Evolutionary conservation across 2,797 vertebrate species (phyloP).

Genomic region (Myoxocephalus aenaeus): DNA sequence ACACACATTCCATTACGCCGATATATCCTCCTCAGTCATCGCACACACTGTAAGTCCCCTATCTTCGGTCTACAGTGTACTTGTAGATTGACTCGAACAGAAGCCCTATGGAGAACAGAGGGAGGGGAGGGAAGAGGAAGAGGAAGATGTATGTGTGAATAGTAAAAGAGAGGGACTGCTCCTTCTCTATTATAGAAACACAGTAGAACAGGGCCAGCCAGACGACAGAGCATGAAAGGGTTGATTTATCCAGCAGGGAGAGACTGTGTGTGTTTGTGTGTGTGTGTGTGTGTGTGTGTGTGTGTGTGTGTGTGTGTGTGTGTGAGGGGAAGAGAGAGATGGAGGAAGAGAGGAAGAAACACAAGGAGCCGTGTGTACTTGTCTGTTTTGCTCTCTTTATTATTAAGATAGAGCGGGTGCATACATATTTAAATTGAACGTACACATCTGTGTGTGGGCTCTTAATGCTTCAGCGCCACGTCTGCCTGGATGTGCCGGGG

Average conservation of each 20-base stretch:
- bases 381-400: conserved; percentile 55
- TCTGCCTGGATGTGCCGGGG: conserved; percentile 47
- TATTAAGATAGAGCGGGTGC: conserved; percentile 21
- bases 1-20: conserved; percentile 48
- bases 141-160: conserved; percentile 57
- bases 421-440: conserved; percentile 44
- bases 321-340: conserved; percentile 1
- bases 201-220: conserved; percentile 69
- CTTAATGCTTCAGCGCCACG: conserved; percentile 15
- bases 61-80: conserved; percentile 47
- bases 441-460: conserved; percentile 28
- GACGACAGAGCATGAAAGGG: conserved; percentile 78
- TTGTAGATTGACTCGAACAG: conserved; percentile 61
- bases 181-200: conserved; percentile 76
- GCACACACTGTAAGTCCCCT: conserved; percentile 48
- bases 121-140: background rate
- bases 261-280: conserved; percentile 33
- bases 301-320: conserved; percentile 40
- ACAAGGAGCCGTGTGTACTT: conserved; percentile 20
- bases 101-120: conserved; percentile 64
- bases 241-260: conserved; percentile 79
- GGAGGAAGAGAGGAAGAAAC: conserved; percentile 15
- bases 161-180: conserved; percentile 67
- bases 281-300: conserved; percentile 46
- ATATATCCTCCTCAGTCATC: conserved; percentile 53